Evolutionary conservation across 2,888 invertebrate species (phyloP), one percentile per base, ranked within the genome.

Genomic region (Rhodophaea formosa): DNA sequence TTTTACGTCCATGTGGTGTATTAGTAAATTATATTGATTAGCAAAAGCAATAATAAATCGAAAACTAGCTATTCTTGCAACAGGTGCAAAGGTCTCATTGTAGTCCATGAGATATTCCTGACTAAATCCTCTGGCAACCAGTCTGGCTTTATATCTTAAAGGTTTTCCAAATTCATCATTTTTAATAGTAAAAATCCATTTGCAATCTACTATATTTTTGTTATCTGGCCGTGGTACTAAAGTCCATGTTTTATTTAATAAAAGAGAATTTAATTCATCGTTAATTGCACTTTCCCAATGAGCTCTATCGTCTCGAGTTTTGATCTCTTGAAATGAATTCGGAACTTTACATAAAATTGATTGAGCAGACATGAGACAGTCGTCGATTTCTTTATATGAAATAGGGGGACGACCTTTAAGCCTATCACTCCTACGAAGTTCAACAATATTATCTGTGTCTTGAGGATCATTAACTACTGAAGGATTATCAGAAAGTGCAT

Each of bases 121-220:
- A 30, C 64, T 70, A 66, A 69, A 77, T 12, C 72, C 72, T 56
- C 66, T 63, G 12, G 73, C 71, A 16, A 75, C 32, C 1, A 32
- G 32, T 8, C 32, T 7, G 1, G 32, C 32, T 8, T 32, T 32
- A 32, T 32, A 32, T 53, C 54, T 58, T 7, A 57, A 15, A 23
- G 64, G 66, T 46, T 67, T 62, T 29, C 69, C 67, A 44, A 59
- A 63, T 45, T 62, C 66, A 60, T 68, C 63, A 53, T 61, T 53
- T 61, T 70, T 72, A 6, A 45, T 16, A 1, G 45, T 45, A 16
- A 7, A 23, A 16, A n/a, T n/a, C n/a, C n/a, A n/a, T n/a, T n/a
- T n/a, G n/a, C n/a, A n/a, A n/a, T n/a, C n/a, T n/a, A n/a, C 5
- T 12, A 64, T 58, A 59, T 71, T 68, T 66, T 62, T 68, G 66